Percentiles rank a stretch among this genome's conserved stretches.
These are phyloP conservation scores for Panthera uncia DNA, from an alignment of 2,113 vertebrate genomes.

Conservation along the genomic window DNA sequence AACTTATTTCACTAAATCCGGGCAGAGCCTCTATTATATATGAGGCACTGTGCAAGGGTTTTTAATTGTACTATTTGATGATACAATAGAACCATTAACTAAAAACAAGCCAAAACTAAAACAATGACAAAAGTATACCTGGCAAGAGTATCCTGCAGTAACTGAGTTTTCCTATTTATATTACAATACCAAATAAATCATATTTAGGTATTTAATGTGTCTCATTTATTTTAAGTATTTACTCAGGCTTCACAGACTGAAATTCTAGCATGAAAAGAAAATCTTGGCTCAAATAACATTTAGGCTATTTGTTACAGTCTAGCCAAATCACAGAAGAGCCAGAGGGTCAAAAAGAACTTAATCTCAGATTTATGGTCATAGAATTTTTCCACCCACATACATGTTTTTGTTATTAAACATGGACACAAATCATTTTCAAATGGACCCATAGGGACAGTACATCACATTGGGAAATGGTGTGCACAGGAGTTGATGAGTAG, in stretches of 20 bases:
- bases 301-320: slow-evolving; percentile 59
- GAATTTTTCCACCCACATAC: slow-evolving; percentile 67
- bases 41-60: background rate
- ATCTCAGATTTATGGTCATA: slow-evolving; percentile 63
- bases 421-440: slow-evolving; percentile 63
- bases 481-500: slow-evolving; percentile 45
- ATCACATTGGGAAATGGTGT: slow-evolving; percentile 55
- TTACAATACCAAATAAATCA: slow-evolving; percentile 18
- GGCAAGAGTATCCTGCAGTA: background rate
- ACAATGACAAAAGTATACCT: background rate
- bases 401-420: slow-evolving; percentile 70
- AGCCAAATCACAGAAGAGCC: slow-evolving; percentile 56
- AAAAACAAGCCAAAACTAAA: slow-evolving; percentile 37
- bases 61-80: background rate
- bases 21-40: background rate
- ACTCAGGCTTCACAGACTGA: slow-evolving; percentile 33
- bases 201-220: background rate
- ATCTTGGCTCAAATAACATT: slow-evolving; percentile 15
- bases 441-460: slow-evolving; percentile 48
- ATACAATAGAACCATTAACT: background rate
- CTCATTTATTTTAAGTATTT: slow-evolving; percentile 56
- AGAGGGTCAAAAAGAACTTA: slow-evolving; percentile 60
- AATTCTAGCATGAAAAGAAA: slow-evolving; percentile 58
- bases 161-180: background rate
- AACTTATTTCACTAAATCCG: background rate